Evolutionary conservation across 2,888 invertebrate species (phyloP).

Genomic region (Dioctria rufipes): DNA sequence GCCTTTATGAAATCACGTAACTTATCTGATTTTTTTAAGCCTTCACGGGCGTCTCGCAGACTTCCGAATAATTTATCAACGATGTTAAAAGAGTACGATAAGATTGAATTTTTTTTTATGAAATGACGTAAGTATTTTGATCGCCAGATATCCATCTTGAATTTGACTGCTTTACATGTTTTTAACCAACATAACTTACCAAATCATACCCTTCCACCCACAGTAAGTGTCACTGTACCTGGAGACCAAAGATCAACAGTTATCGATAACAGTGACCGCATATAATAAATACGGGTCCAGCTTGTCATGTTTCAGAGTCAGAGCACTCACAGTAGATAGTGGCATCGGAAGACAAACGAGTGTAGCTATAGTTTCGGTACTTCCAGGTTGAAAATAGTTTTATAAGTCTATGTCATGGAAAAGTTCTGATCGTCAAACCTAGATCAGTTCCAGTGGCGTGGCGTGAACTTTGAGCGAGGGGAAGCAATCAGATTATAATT

Average conservation of each 20-base stretch:
- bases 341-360: constrained; percentile 76
- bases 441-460: too few relatives aligned
- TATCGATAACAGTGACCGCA: constrained; percentile 81
- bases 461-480: too few relatives aligned
- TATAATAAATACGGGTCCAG: constrained; percentile 83
- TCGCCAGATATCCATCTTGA: too few relatives aligned
- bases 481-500: too few relatives aligned
- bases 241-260: constrained; percentile 75
- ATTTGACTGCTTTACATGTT: constrained; percentile 79
- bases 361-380: constrained; percentile 76
- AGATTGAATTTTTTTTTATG: too few relatives aligned
- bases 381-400: constrained; percentile 72
- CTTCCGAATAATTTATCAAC: too few relatives aligned
- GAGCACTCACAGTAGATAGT: constrained; percentile 81
- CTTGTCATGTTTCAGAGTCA: constrained; percentile 81
- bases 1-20: too few relatives aligned
- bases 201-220: constrained; percentile 63
- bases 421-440: too few relatives aligned
- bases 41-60: too few relatives aligned
- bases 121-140: too few relatives aligned
- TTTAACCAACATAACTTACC: constrained; percentile 75
- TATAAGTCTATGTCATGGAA: background rate
- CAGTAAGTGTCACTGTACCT: constrained; percentile 74
- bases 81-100: too few relatives aligned
- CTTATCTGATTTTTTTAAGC: too few relatives aligned